Evolutionary conservation across 1,140 invertebrate species (phyloP).

Genomic region (Helicoverpa zea): DNA sequence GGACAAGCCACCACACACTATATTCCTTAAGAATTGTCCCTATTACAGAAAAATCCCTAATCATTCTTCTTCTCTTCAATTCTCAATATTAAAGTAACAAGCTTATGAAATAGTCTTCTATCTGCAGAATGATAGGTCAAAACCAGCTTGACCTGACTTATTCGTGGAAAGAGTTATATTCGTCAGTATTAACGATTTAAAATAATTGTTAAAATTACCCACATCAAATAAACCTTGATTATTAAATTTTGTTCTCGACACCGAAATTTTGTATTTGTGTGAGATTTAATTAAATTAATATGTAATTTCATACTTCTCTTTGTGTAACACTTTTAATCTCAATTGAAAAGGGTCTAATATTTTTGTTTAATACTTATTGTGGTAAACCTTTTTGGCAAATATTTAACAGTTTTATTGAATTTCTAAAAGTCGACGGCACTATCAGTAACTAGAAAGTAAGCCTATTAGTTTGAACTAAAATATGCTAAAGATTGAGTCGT

Average conservation of each 20-base stretch:
- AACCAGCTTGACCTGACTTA: too few relatives aligned
- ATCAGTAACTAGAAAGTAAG: too few relatives aligned
- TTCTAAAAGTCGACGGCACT: too few relatives aligned
- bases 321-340: constrained; percentile 24
- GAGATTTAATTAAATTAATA: constrained; percentile 17
- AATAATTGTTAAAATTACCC: not conserved
- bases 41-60: too few relatives aligned
- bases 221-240: too few relatives aligned
- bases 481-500: too few relatives aligned
- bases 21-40: too few relatives aligned
- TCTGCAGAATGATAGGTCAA: too few relatives aligned
- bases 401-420: not conserved
- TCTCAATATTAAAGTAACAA: not conserved
- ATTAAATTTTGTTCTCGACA: not conserved
- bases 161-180: not conserved
- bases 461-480: too few relatives aligned
- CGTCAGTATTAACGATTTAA: not conserved
- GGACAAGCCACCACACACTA: too few relatives aligned
- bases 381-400: constrained; percentile 3
- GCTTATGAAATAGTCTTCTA: not conserved
- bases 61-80: not conserved
- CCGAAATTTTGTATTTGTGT: constrained; percentile 11
- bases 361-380: constrained; percentile 11
- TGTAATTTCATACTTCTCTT: constrained; percentile 26
- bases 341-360: constrained; percentile 20